Evolutionary conservation across 2,888 invertebrate species (phyloP).

Genomic region (Macropis europaea): DNA sequence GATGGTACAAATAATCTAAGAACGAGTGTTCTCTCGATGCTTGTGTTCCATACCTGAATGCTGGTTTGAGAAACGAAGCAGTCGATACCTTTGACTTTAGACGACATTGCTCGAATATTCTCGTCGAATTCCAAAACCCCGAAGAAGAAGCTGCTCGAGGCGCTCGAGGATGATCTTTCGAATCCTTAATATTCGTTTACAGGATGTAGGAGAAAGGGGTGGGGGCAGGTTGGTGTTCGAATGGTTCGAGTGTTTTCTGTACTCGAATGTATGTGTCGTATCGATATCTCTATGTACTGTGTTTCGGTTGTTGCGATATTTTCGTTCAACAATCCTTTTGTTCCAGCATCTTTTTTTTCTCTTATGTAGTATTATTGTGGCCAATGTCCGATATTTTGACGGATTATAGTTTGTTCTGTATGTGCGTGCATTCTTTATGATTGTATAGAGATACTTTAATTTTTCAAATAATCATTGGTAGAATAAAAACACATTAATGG

Average conservation of each 20-base stretch:
- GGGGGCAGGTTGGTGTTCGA: slow-evolving; percentile 56
- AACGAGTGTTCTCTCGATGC: slow-evolving; percentile 41
- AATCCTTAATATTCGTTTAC: slow-evolving; percentile 39
- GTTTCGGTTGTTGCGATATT: slow-evolving; percentile 47
- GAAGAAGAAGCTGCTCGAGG: slow-evolving; percentile 68
- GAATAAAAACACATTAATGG: too few species aligned
- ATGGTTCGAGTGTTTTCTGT: slow-evolving; percentile 69
- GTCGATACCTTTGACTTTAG: slow-evolving; percentile 66
- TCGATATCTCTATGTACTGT: slow-evolving; percentile 68
- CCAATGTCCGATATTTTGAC: slow-evolving; percentile 43
- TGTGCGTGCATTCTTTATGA: slow-evolving; percentile 50
- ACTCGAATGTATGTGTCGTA: slow-evolving; percentile 73
- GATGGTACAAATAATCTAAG: slow-evolving; percentile 41
- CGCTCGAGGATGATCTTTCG: slow-evolving; percentile 49
- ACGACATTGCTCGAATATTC: slow-evolving; percentile 64
- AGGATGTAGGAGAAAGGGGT: not conserved
- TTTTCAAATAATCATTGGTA: too few species aligned
- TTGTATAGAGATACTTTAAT: too few species aligned
- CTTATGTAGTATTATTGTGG: slow-evolving; percentile 55
- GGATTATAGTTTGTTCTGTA: slow-evolving; percentile 31
- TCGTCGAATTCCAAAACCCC: slow-evolving; percentile 69
- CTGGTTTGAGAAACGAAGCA: slow-evolving; percentile 69
- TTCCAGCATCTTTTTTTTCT: slow-evolving; percentile 29
- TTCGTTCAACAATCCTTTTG: slow-evolving; percentile 17
- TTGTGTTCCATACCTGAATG: slow-evolving; percentile 74